These are phyloP conservation scores for Cerceris ruficornis DNA, from an alignment of 2,888 invertebrate genomes.

Conservation along the genomic window DNA sequence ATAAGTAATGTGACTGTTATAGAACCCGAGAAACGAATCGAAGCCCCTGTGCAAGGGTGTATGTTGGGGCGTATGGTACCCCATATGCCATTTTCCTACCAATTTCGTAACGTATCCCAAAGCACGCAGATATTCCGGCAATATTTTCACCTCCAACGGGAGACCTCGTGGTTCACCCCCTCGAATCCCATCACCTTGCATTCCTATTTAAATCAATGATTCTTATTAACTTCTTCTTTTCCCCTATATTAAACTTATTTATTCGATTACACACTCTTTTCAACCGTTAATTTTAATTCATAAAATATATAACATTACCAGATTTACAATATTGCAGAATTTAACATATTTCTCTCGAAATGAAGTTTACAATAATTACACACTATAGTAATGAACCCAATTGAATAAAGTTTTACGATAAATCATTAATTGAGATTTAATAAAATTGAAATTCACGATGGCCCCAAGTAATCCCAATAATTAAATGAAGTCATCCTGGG, in stretches of 20 bases:
- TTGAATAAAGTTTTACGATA: too few relatives aligned
- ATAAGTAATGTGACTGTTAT: constrained; percentile 93
- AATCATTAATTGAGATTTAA: too few relatives aligned
- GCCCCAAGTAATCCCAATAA: too few relatives aligned
- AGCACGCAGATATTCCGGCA: constrained; percentile 83
- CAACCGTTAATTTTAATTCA: too few relatives aligned
- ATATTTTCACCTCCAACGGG: constrained; percentile 82
- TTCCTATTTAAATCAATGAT: constrained; percentile 76
- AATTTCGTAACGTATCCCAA: constrained; percentile 83
- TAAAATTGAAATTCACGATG: too few relatives aligned
- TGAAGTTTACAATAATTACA: background rate
- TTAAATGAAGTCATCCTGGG: too few relatives aligned
- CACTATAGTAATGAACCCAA: background rate
- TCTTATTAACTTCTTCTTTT: background rate
- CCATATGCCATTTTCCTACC: constrained; percentile 85
- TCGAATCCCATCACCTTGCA: constrained; percentile 83
- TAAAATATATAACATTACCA: too few relatives aligned
- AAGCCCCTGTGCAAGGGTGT: constrained; percentile 91
- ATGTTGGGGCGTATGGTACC: constrained; percentile 84
- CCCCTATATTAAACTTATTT: too few relatives aligned
- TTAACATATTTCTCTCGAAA: too few relatives aligned
- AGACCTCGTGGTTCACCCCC: constrained; percentile 84
- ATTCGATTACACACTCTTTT: too few relatives aligned
- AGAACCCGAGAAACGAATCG: constrained; percentile 92
- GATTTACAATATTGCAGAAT: too few relatives aligned